Percentiles rank a stretch among this genome's conserved stretches.
These are phyloP conservation scores for Euura saliciscinereae DNA, from an alignment of 1,140 invertebrate genomes.

Conservation along the genomic window DNA sequence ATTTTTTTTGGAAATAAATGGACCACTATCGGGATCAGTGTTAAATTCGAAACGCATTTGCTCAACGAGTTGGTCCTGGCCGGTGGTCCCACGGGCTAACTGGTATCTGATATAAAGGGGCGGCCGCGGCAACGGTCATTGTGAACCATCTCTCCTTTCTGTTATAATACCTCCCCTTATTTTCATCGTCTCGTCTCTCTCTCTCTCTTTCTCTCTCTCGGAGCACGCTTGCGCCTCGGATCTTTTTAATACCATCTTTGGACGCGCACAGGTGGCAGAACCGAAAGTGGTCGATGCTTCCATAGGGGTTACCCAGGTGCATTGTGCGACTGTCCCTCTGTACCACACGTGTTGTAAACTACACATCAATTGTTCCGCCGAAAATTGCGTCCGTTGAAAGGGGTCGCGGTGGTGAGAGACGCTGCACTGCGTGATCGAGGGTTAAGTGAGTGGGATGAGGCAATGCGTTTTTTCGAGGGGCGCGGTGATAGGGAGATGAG, in stretches of 20 bases:
- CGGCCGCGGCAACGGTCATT: slow-evolving; percentile 42
- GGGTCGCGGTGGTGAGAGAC: slow-evolving; percentile 22
- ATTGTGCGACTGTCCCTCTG: slow-evolving; percentile 26
- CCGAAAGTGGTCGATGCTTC: slow-evolving; percentile 29
- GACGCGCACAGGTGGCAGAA: slow-evolving; percentile 49
- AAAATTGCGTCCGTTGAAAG: slow-evolving; percentile 39
- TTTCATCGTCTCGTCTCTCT: slow-evolving; percentile 20
- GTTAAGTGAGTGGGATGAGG: background rate
- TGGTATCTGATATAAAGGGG: slow-evolving; percentile 37
- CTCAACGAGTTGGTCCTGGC: slow-evolving; percentile 34
- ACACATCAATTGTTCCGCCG: slow-evolving; percentile 29
- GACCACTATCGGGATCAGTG: slow-evolving; percentile 16
- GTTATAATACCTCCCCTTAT: background rate
- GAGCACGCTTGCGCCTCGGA: slow-evolving; percentile 32
- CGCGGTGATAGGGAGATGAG: background rate
- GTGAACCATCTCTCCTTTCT: slow-evolving; percentile 29
- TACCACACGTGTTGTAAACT: slow-evolving; percentile 12
- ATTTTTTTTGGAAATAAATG: background rate
- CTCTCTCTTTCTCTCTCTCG: slow-evolving; percentile 21
- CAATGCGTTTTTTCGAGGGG: background rate
- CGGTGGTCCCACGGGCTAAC: slow-evolving; percentile 44
- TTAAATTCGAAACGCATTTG: slow-evolving; percentile 52
- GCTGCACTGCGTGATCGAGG: background rate
- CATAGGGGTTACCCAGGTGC: slow-evolving; percentile 19
- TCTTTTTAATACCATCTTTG: slow-evolving; percentile 48